Percentiles rank a stretch among this genome's conserved stretches.
These are phyloP conservation scores for Moxostoma hubbsi DNA, from an alignment of 2,797 vertebrate genomes.

Conservation along the genomic window DNA sequence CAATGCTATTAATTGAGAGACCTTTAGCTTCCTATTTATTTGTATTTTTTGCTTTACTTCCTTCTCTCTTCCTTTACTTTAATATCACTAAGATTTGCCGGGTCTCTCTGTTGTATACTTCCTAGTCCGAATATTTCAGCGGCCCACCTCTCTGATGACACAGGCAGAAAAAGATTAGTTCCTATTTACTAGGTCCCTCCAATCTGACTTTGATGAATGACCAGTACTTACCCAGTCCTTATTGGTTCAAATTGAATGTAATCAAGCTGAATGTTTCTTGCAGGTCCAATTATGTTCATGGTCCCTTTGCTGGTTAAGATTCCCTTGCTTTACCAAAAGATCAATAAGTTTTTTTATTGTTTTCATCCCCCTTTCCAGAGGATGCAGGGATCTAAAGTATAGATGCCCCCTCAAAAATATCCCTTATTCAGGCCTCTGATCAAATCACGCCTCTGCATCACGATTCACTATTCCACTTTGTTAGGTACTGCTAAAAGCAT, in stretches of 20 bases:
- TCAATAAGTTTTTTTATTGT: conserved; percentile 77
- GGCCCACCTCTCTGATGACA: conserved; percentile 56
- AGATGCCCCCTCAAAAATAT: conserved; percentile 44
- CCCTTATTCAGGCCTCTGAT: conserved; percentile 47
- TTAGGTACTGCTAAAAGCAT: conserved; percentile 41
- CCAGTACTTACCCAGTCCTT: conserved; percentile 71
- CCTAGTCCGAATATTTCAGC: conserved; percentile 51
- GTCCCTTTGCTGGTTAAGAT: conserved; percentile 60
- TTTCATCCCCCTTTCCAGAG: conserved; percentile 52
- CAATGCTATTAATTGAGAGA: background rate
- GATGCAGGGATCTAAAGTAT: conserved; percentile 41
- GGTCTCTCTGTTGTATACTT: conserved; percentile 22
- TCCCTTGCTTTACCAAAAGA: conserved; percentile 68
- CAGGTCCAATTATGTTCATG: conserved; percentile 68
- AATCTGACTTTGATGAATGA: conserved; percentile 75
- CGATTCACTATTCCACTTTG: conserved; percentile 50
- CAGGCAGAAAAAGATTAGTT: conserved; percentile 55
- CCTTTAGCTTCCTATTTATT: background rate
- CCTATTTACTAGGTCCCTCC: conserved; percentile 58
- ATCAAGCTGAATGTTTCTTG: conserved; percentile 78
- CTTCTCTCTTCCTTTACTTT: background rate
- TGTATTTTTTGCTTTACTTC: background rate
- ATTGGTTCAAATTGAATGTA: conserved; percentile 74
- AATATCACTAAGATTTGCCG: conserved; percentile 7
- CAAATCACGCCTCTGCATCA: conserved; percentile 64